Evolutionary conservation across 2,113 vertebrate species (phyloP).

Genomic region (Agapornis roseicollis): DNA sequence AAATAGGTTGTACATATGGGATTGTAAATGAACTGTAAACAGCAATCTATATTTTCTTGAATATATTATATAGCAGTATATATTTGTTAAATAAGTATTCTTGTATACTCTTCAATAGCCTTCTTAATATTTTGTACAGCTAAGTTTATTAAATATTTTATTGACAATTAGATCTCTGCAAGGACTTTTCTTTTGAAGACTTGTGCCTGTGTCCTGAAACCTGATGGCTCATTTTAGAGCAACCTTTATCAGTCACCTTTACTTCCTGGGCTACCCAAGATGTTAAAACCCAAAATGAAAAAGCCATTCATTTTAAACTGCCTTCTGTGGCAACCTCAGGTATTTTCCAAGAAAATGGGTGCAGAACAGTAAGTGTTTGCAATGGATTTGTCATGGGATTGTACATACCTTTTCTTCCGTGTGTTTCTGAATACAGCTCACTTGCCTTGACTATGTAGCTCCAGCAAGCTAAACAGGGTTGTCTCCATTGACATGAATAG

Average conservation of each 20-base stretch:
- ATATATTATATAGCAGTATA: constrained; percentile 82
- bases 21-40: constrained; percentile 90
- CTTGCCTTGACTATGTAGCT: background rate
- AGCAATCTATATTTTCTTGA: constrained; percentile 83
- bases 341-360: background rate
- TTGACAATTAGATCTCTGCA: constrained; percentile 47
- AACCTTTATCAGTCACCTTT: background rate
- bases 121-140: constrained; percentile 83
- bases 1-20: constrained; percentile 86
- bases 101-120: constrained; percentile 75
- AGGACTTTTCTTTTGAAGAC: background rate
- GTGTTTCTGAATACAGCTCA: background rate
- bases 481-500: background rate
- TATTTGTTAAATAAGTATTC: constrained; percentile 83
- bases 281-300: background rate
- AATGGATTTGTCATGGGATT: background rate
- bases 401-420: background rate
- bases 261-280: background rate
- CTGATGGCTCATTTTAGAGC: background rate
- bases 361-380: background rate
- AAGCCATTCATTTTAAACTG: background rate
- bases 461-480: background rate
- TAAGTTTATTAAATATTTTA: constrained; percentile 86
- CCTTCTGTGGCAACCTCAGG: background rate
- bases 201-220: background rate